Percentiles rank a stretch among this genome's conserved stretches.
Evolutionary conservation across 1,140 invertebrate genomes (phyloP).

Genomic region (Temnothorax nylanderi): DNA sequence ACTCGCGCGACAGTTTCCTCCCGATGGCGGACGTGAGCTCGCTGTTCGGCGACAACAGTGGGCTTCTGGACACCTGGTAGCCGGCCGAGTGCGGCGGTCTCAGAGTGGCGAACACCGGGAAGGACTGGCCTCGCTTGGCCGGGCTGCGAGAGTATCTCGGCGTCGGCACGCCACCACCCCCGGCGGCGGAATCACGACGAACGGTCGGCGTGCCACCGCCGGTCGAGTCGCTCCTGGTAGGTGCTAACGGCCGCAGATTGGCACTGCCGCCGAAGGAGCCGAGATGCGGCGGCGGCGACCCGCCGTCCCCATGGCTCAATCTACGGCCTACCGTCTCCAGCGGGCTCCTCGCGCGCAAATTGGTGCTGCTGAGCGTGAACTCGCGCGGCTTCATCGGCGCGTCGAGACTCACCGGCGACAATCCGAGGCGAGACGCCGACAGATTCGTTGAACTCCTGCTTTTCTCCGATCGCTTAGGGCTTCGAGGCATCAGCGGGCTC

Average conservation of each 20-base stretch:
- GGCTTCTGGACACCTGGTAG: conserved; percentile 79
- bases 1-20: conserved; percentile 82
- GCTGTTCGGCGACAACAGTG: conserved; percentile 82
- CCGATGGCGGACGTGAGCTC: conserved; percentile 83
- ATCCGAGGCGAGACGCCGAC: conserved; percentile 78
- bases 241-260: conserved; percentile 75
- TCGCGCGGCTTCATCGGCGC: conserved; percentile 81
- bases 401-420: conserved; percentile 81
- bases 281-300: conserved; percentile 80
- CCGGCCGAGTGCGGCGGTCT: conserved; percentile 75
- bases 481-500: conserved; percentile 82
- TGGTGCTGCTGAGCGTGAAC: conserved; percentile 83
- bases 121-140: conserved; percentile 83
- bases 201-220: conserved; percentile 64
- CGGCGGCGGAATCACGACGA: conserved; percentile 37
- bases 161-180: conserved; percentile 68
- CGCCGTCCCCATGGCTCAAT: conserved; percentile 82
- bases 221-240: conserved; percentile 79
- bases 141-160: conserved; percentile 82
- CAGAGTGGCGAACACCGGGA: conserved; percentile 83
- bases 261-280: conserved; percentile 81
- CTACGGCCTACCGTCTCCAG: conserved; percentile 83
- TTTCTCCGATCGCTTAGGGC: conserved; percentile 81
- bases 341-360: conserved; percentile 82
- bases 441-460: conserved; percentile 82